Conservation (phyloP, 2,797 vertebrate genomes). For the Phaenicophaeus curvirostris region DNA sequence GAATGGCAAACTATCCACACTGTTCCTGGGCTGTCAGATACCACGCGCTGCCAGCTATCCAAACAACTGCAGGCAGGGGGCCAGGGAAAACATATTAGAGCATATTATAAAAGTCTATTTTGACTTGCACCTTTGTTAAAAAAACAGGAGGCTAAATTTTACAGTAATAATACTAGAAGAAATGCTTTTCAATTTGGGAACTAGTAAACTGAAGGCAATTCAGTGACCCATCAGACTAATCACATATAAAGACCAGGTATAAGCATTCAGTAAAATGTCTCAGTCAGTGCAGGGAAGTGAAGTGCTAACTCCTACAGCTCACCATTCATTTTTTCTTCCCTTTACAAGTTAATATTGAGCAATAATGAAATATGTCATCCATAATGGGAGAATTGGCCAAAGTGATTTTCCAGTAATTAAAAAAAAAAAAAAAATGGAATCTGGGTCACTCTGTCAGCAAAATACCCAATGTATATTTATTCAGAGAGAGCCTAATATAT, state of each 20-base stretch:
- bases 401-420: slow-evolving; percentile 63
- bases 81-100: slow-evolving; percentile 66
- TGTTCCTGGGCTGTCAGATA: slow-evolving; percentile 40
- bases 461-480: slow-evolving; percentile 41
- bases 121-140: slow-evolving; percentile 54
- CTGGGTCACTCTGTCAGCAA: slow-evolving; percentile 33
- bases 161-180: slow-evolving; percentile 58
- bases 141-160: slow-evolving; percentile 40
- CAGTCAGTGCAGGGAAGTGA: neutral
- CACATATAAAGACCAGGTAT: neutral
- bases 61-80: slow-evolving; percentile 53
- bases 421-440: slow-evolving; percentile 50
- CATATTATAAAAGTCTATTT: slow-evolving; percentile 54
- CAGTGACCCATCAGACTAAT: slow-evolving; percentile 40
- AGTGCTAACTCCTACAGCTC: slow-evolving; percentile 6
- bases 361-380: slow-evolving; percentile 16
- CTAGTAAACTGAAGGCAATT: slow-evolving; percentile 44
- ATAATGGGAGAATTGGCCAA: slow-evolving; percentile 22
- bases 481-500: slow-evolving; percentile 15
- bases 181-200: slow-evolving; percentile 33
- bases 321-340: slow-evolving; percentile 2
- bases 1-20: slow-evolving; percentile 33
- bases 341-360: slow-evolving; percentile 39
- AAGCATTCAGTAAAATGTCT: neutral
- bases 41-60: slow-evolving; percentile 40